Evolutionary conservation across 1,140 invertebrate genomes (phyloP).

Genomic region (Drosophila lowei): DNA sequence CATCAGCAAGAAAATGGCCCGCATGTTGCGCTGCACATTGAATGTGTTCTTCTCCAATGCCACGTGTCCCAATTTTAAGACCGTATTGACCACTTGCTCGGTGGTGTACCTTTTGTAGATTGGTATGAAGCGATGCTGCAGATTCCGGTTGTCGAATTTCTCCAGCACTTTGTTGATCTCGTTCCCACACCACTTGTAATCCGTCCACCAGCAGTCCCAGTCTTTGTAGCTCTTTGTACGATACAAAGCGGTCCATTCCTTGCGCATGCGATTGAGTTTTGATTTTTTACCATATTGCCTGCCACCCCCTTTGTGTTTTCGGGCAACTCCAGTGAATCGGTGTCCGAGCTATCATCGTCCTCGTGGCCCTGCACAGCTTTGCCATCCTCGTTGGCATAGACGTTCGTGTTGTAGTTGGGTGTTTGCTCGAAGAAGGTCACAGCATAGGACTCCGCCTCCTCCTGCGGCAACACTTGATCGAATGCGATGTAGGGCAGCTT

Average conservation of each 20-base stretch:
- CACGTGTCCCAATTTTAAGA: conserved; percentile 14
- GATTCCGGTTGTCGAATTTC: conserved; percentile 13
- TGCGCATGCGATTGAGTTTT: neutral
- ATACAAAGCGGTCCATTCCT: conserved; percentile 37
- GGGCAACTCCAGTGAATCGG: conserved; percentile 12
- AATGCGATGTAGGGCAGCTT: conserved; percentile 42
- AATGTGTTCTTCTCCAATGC: conserved; percentile 22
- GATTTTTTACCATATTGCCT: neutral
- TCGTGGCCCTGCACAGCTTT: neutral
- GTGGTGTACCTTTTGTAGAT: neutral
- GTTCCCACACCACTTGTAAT: conserved; percentile 58
- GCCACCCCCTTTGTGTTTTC: no score
- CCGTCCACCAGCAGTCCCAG: conserved; percentile 53
- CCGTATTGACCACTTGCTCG: neutral
- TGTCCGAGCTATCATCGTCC: conserved; percentile 26
- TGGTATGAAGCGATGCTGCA: conserved; percentile 27
- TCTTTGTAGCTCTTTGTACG: conserved; percentile 38
- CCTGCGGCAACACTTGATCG: conserved; percentile 28
- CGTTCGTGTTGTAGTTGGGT: conserved; percentile 50
- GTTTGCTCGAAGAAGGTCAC: conserved; percentile 58
- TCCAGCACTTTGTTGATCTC: conserved; percentile 46
- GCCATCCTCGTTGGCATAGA: conserved; percentile 14
- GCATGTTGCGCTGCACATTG: conserved; percentile 10
- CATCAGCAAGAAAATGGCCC: conserved; percentile 45
- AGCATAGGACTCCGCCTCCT: conserved; percentile 48